These are phyloP conservation scores for Nesometra sesokonis DNA, from an alignment of 35 echinoderm and acorn worm species.

Conservation along the genomic window DNA sequence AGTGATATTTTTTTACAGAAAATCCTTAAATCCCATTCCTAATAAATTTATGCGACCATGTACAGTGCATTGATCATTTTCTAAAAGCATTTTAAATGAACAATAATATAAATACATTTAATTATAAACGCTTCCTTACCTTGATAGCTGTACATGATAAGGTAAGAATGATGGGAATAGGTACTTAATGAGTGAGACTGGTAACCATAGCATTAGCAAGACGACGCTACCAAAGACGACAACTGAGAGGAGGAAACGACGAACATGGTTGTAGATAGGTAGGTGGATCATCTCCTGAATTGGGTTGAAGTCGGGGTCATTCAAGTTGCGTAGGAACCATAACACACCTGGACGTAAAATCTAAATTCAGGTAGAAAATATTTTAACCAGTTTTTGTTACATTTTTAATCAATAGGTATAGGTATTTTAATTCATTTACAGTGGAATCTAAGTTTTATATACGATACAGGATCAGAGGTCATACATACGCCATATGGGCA, in stretches of 20 bases:
- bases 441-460: no score
- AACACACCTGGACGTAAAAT: slow-evolving; percentile 84
- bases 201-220: slow-evolving; percentile 71
- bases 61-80: no score
- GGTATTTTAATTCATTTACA: no score
- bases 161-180: slow-evolving; percentile 69
- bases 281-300: slow-evolving; percentile 97
- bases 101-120: not conserved
- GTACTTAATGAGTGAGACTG: slow-evolving; percentile 68
- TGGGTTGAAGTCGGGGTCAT: slow-evolving; percentile 98
- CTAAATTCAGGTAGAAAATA: slow-evolving; percentile 1
- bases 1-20: no score
- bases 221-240: slow-evolving; percentile 92
- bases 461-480: no score
- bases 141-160: slow-evolving; percentile 79
- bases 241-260: slow-evolving; percentile 77
- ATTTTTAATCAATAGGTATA: no score
- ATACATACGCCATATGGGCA: no score
- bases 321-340: slow-evolving; percentile 97
- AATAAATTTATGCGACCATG: no score
- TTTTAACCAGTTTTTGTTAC: no score
- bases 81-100: not conserved
- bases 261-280: slow-evolving; percentile 73
- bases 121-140: slow-evolving; percentile 33
- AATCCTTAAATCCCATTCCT: no score